Percentiles rank a stretch among this genome's conserved stretches.
These are phyloP conservation scores for Liparis tanakae DNA, from an alignment of 2,797 vertebrate species.

Conservation along the genomic window DNA sequence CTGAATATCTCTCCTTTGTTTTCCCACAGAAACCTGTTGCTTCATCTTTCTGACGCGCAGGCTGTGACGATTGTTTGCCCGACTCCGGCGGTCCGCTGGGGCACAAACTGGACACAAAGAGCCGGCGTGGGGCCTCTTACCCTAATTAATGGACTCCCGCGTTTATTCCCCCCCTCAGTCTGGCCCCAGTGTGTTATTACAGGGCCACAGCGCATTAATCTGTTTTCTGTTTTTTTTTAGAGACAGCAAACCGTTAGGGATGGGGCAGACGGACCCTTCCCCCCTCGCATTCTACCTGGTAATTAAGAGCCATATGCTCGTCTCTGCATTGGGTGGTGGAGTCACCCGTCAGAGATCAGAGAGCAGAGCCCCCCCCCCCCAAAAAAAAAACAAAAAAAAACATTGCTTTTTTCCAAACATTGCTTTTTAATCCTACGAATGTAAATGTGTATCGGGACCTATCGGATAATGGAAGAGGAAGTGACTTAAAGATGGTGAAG, in stretches of 20 bases:
- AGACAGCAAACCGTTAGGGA: conserved; percentile 47
- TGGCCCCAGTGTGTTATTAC: conserved; percentile 40
- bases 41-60: neutral
- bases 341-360: conserved; percentile 42
- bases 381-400: neutral
- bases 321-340: conserved; percentile 31
- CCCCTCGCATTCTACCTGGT: conserved; percentile 45
- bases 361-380: too few relatives aligned
- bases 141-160: conserved; percentile 71
- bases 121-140: conserved; percentile 44
- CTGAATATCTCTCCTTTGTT: conserved; percentile 9
- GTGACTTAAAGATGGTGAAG: conserved; percentile 49
- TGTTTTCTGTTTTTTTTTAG: conserved; percentile 9
- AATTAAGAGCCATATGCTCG: conserved; percentile 69
- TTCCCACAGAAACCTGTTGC: neutral
- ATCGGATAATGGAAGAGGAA: conserved; percentile 44
- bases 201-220: conserved; percentile 50
- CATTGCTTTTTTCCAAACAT: neutral
- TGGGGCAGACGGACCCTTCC: conserved; percentile 8
- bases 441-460: conserved; percentile 5
- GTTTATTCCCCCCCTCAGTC: conserved; percentile 24
- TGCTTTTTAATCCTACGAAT: neutral
- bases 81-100: conserved; percentile 3
- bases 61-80: conserved; percentile 19
- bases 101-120: conserved; percentile 56